Evolutionary conservation across 37 sponge, comb jelly and placozoan species (phyloP).

Genomic region (Petrosia ficiformis): DNA sequence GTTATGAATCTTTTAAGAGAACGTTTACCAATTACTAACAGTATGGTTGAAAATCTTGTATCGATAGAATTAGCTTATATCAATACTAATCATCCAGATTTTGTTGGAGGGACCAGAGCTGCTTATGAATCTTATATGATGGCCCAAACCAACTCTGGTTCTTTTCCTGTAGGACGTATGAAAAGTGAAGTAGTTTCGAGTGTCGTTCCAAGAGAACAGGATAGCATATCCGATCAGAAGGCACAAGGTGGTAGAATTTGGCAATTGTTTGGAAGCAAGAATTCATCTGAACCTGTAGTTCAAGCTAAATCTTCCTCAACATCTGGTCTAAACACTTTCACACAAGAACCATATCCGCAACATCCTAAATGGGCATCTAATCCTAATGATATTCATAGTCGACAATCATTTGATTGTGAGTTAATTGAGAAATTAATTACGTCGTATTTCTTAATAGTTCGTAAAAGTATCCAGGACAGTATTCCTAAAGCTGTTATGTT

Average conservation of each 20-base stretch:
- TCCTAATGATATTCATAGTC: constrained; percentile 5
- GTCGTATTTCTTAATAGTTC: constrained; percentile 91
- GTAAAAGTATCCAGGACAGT: constrained; percentile 93
- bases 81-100: constrained; percentile 99
- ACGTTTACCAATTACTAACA: constrained; percentile 80
- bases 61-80: constrained; percentile 95
- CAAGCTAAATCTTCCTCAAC: neutral
- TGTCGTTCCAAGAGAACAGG: neutral
- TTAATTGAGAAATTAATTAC: constrained; percentile 84
- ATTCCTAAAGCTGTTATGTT: constrained; percentile 97
- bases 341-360: neutral
- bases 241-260: neutral
- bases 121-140: constrained; percentile 77
- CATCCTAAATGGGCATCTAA: neutral
- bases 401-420: constrained; percentile 71
- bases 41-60: constrained; percentile 96
- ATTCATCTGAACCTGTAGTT: neutral
- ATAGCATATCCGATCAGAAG: neutral
- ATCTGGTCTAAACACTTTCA: neutral
- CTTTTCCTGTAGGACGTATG: neutral
- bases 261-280: neutral
- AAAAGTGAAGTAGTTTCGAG: neutral
- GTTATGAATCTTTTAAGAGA: constrained; percentile 73
- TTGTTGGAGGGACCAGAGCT: constrained; percentile 83
- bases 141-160: constrained; percentile 15